phyloP scores from a whole-genome alignment of 1,140 invertebrate genomes.

The Ceratina australensis region DNA sequence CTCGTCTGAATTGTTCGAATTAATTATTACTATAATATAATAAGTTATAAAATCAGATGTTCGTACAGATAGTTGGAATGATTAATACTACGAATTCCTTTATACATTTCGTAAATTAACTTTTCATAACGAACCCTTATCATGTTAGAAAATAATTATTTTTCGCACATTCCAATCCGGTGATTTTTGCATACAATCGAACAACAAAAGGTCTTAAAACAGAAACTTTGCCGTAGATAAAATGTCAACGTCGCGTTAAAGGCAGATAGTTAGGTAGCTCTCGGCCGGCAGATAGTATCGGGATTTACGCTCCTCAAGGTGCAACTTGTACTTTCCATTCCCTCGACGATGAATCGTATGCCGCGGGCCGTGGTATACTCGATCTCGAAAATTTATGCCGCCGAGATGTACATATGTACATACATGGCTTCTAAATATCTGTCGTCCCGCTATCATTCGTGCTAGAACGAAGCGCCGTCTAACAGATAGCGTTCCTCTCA shows the following conservation, averaged over 20 bases:
- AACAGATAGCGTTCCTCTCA: slow-evolving; percentile 11
- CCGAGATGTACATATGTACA: not conserved
- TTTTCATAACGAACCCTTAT: too few relatives aligned
- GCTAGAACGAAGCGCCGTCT: not conserved
- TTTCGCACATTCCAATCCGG: too few relatives aligned
- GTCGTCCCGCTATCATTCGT: slow-evolving; percentile 1
- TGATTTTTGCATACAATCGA: too few relatives aligned
- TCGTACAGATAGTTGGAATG: too few relatives aligned
- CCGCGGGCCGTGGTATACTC: not conserved
- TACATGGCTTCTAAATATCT: slow-evolving; percentile 13
- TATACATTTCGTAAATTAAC: too few relatives aligned
- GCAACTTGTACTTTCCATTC: slow-evolving; percentile 45
- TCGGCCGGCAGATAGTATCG: slow-evolving; percentile 10
- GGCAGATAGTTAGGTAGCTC: slow-evolving; percentile 10
- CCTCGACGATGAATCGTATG: slow-evolving; percentile 30
- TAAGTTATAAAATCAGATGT: too few relatives aligned
- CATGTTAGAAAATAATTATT: too few relatives aligned
- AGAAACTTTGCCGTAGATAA: too few relatives aligned
- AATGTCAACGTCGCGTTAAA: slow-evolving; percentile 37
- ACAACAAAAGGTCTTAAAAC: too few relatives aligned
- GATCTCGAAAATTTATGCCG: slow-evolving; percentile 26
- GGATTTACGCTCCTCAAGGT: slow-evolving; percentile 40
- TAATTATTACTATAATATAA: too few relatives aligned
- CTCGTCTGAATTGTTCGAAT: too few relatives aligned
- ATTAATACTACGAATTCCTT: too few relatives aligned